Conservation (phyloP, 2,888 invertebrate genomes). For the Harpalus rufipes region DNA sequence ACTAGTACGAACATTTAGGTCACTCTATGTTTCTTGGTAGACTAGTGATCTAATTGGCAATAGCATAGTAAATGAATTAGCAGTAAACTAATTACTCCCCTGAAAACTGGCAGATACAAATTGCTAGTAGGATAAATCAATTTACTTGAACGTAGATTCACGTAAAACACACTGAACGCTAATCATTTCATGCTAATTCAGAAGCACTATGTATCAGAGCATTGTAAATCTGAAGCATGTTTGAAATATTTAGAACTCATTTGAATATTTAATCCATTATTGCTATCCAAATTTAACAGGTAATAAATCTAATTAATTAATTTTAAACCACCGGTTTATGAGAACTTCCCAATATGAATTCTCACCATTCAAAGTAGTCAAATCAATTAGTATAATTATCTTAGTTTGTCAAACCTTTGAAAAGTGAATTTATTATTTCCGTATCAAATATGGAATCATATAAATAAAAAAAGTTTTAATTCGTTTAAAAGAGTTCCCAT, state of each 20-base stretch:
- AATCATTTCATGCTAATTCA: not conserved
- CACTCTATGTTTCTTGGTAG: not conserved
- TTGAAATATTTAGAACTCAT: constrained; percentile 34
- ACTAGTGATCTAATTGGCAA: constrained; percentile 4
- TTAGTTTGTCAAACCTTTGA: not conserved
- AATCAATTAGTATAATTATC: constrained; percentile 33
- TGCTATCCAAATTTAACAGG: constrained; percentile 10
- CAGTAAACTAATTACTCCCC: not conserved
- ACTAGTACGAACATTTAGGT: not conserved
- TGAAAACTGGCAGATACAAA: constrained; percentile 1
- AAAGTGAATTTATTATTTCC: constrained; percentile 23
- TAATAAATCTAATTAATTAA: constrained; percentile 24
- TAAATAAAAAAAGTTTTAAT: not conserved
- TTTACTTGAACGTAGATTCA: not conserved
- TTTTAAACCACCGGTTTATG: constrained; percentile 23
- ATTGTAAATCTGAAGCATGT: not conserved
- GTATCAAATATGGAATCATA: not conserved
- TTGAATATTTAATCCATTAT: constrained; percentile 26
- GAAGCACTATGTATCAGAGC: not conserved
- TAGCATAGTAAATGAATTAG: not conserved
- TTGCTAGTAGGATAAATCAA: constrained; percentile 3
- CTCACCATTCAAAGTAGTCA: not conserved
- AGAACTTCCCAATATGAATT: not conserved
- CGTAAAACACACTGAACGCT: not conserved
- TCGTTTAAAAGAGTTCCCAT: too few species aligned